Percentiles rank a stretch among this genome's conserved stretches.
Conservation (phyloP, 1,140 invertebrate species). For the Hyposmocoma kahamanoa region DNA sequence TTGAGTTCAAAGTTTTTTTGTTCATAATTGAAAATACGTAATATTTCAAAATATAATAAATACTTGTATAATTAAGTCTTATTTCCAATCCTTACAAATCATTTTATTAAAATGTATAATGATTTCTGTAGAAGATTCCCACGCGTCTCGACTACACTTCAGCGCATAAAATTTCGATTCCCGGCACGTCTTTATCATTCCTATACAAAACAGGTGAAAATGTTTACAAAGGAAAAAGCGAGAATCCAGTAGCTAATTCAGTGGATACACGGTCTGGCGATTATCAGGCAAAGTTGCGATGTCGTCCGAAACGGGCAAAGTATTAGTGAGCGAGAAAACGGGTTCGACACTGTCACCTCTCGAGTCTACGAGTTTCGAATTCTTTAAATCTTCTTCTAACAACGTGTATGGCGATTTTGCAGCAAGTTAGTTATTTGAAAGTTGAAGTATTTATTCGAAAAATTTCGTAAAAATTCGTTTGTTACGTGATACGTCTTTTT, state of each 20-base stretch:
- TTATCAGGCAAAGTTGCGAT: conserved; percentile 26
- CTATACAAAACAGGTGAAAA: conserved; percentile 26
- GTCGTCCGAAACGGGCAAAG: conserved; percentile 15
- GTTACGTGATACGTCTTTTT: no score
- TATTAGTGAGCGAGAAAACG: conserved; percentile 30
- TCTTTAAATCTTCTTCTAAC: no score
- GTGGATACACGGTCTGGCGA: neutral
- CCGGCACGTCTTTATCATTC: conserved; percentile 24
- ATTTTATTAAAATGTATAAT: neutral
- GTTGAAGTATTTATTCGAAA: no score
- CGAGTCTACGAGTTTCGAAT: no score
- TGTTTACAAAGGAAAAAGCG: conserved; percentile 1
- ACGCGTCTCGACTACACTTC: neutral
- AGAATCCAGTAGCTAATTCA: neutral
- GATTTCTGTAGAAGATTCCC: neutral
- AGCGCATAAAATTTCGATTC: conserved; percentile 10
- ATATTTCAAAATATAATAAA: no score
- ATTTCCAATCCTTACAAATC: neutral
- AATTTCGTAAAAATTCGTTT: no score
- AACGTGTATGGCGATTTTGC: no score
- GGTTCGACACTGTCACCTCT: conserved; percentile 34
- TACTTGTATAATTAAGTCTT: neutral
- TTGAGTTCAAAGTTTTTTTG: no score
- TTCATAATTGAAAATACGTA: no score
- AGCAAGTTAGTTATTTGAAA: no score